These are phyloP conservation scores for Ivindomyrus marchei DNA, from an alignment of 2,113 vertebrate genomes.

Conservation along the genomic window DNA sequence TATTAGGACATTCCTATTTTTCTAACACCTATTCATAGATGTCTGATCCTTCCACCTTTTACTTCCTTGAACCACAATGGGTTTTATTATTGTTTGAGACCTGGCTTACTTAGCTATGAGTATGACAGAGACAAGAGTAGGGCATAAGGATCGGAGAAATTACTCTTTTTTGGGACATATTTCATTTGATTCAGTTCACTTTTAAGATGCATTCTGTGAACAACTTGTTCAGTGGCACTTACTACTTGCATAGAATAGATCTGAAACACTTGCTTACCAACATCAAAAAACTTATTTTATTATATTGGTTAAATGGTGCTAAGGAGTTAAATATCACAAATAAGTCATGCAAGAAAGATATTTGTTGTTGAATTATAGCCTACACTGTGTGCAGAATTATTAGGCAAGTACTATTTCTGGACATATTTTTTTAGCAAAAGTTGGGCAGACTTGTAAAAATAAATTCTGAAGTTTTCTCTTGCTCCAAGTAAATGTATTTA, in stretches of 20 bases:
- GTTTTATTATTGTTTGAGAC: neutral
- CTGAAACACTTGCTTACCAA: neutral
- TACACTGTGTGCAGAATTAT: too few relatives aligned
- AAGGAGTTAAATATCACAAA: neutral
- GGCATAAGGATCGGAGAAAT: neutral
- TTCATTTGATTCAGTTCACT: neutral
- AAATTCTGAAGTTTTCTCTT: too few relatives aligned
- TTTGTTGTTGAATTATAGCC: neutral
- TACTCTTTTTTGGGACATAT: neutral
- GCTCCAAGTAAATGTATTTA: too few relatives aligned
- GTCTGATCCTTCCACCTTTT: neutral
- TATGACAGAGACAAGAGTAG: neutral
- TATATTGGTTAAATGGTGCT: neutral
- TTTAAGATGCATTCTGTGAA: neutral
- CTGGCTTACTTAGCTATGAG: neutral
- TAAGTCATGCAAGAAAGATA: neutral
- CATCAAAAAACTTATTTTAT: neutral
- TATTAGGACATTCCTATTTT: neutral
- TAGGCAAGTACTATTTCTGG: too few relatives aligned
- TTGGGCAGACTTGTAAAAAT: too few relatives aligned
- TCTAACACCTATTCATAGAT: neutral
- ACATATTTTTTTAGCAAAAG: too few relatives aligned
- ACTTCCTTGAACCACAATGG: neutral
- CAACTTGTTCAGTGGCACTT: neutral
- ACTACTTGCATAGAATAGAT: neutral